These are phyloP conservation scores for Cydia amplana DNA, from an alignment of 1,140 invertebrate genomes.

Conservation along the genomic window DNA sequence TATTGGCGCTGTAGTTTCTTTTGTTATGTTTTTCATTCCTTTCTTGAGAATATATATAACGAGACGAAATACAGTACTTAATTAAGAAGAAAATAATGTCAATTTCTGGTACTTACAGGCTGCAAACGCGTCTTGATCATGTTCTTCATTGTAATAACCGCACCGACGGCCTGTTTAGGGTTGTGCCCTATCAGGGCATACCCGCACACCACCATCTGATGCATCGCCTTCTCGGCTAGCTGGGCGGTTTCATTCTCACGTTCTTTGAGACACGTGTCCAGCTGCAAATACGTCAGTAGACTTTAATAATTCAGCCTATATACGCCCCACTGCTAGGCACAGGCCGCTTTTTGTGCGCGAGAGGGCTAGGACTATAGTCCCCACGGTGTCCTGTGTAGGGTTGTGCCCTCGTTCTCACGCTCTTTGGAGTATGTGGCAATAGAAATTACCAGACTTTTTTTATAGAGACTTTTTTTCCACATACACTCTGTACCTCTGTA, in stretches of 20 bases:
- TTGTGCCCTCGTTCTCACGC: conserved; percentile 50
- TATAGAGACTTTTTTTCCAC: no score
- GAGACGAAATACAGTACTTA: no score
- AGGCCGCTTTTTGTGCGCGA: neutral
- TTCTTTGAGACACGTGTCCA: conserved; percentile 51
- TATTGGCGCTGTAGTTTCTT: no score
- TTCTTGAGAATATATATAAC: no score
- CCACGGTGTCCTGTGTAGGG: conserved; percentile 47
- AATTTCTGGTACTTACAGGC: conserved; percentile 45
- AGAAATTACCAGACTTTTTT: no score
- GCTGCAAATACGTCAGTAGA: conserved; percentile 36
- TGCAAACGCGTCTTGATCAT: conserved; percentile 59
- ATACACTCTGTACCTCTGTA: no score
- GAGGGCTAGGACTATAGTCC: no score
- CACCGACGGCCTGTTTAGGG: conserved; percentile 57
- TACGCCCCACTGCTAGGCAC: no score
- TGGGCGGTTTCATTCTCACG: conserved; percentile 57
- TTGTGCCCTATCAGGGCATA: conserved; percentile 70
- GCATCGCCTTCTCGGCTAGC: conserved; percentile 65
- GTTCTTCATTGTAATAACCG: conserved; percentile 55
- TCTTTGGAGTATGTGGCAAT: no score
- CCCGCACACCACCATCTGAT: conserved; percentile 74
- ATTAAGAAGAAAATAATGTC: no score
- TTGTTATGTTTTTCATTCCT: no score
- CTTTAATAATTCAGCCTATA: no score